Base-by-base conservation (phyloP, 2,888 invertebrate species). In the Drosophila kuntzei region DNA sequence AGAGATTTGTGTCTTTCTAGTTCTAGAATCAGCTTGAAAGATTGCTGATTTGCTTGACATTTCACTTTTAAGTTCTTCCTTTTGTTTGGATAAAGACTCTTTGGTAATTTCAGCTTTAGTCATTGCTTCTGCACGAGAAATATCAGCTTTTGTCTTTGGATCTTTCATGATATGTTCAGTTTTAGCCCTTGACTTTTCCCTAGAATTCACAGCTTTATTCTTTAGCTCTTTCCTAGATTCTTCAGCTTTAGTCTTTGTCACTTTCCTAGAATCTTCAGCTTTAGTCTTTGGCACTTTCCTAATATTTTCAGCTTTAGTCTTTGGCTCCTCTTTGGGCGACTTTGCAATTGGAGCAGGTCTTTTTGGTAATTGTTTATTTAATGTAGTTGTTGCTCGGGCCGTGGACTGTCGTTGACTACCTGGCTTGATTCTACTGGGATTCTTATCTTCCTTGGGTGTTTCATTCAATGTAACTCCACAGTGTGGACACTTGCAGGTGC, bases 401-500 rank as follows among this genome's bases (percentile, higher is more conserved):
- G 32, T 32, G 8, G 18, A 4, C 20, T 32, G 18, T 32, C n/a
- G 18, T 18, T 29, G 29, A 4, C 2, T 32, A 1, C 29, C 16
- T 18, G 29, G 3, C 12, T 47, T 18, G 1, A 5, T 11, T 25
- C 14, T 36, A 0, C 16, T 51, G 12, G 25, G 3, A 37, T 36
- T 25, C 11, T 12, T 27, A 8, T 18, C 18, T 3, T 18, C 14
- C 8, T 44, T 12, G 22, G 32, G 18, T 34, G 20, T n/a, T 12
- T 18, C 36, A 25, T 25, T 16, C 3, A 57, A 11, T 9, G 2
- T 1, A 9, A 29, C 5, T 9, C 46, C 57, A 18, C 50, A 59
- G 12, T 50, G 6, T 0, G 46, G 29, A 32, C 64, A 63, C 3
- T 22, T 18, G 16, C 47, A 49, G 16, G 0, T 12, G 20, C 63